These are phyloP conservation scores for Trichogramma pretiosum DNA, from an alignment of 1,140 invertebrate species.

Conservation along the genomic window DNA sequence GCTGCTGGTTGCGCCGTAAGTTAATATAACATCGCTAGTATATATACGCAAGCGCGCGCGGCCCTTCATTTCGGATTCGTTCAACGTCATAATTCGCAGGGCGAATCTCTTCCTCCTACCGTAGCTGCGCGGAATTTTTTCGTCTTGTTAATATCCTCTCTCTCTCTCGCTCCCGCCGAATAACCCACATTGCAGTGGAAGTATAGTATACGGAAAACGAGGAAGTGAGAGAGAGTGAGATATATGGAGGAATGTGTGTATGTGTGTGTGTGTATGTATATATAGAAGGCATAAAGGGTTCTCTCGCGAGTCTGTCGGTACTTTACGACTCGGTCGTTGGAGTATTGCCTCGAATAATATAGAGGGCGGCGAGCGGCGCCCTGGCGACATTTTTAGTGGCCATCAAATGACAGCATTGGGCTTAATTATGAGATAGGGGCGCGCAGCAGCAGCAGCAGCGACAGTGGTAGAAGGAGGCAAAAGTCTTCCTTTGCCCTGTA, in stretches of 20 bases:
- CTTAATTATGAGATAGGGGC: constrained; percentile 42
- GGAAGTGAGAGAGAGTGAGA: neutral
- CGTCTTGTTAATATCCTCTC: neutral
- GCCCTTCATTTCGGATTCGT: no score
- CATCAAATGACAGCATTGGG: constrained; percentile 39
- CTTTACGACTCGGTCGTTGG: constrained; percentile 42
- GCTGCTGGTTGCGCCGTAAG: no score
- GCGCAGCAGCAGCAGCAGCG: neutral
- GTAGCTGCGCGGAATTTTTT: no score
- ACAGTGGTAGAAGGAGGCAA: neutral
- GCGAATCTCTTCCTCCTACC: no score
- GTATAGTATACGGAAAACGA: no score
- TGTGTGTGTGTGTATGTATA: no score
- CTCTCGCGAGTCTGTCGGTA: constrained; percentile 40
- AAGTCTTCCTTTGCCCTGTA: neutral
- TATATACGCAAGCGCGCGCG: no score
- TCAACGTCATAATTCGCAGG: no score
- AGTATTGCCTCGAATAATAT: constrained; percentile 38
- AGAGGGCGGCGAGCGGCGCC: neutral
- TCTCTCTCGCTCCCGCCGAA: neutral
- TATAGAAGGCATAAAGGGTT: constrained; percentile 43
- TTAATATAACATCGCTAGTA: no score
- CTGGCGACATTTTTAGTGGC: constrained; percentile 45
- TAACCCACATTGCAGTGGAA: no score
- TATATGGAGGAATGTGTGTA: no score